Conservation (phyloP, 2,888 invertebrate species). For the Phyllotreta striolata region DNA sequence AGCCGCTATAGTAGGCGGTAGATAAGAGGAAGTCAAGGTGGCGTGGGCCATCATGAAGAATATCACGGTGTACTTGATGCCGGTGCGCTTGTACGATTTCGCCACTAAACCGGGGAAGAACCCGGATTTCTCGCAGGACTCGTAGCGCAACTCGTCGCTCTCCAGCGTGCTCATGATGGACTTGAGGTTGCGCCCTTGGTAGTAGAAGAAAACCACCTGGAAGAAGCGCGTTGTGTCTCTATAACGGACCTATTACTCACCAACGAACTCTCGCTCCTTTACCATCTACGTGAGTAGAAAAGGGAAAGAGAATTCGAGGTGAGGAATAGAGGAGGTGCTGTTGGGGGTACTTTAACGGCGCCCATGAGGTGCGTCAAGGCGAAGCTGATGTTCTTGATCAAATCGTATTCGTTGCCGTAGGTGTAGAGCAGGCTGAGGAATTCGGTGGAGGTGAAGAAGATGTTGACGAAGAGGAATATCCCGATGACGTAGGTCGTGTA, state of each 20-base stretch:
- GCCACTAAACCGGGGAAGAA: conserved; percentile 48
- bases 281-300: no score
- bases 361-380: conserved; percentile 55
- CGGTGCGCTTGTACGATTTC: conserved; percentile 46
- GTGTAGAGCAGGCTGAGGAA: conserved; percentile 52
- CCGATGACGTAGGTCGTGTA: conserved; percentile 49
- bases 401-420: conserved; percentile 46
- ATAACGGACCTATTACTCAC: no score
- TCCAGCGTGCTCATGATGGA: conserved; percentile 49
- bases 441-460: conserved; percentile 53
- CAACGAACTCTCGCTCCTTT: no score
- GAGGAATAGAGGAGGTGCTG: neutral
- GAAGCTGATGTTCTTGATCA: conserved; percentile 56
- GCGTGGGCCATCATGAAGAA: conserved; percentile 52
- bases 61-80: conserved; percentile 49
- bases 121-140: conserved; percentile 36
- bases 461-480: conserved; percentile 52
- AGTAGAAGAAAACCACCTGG: conserved; percentile 50
- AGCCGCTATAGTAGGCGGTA: conserved; percentile 49
- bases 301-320: neutral
- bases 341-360: conserved; percentile 48
- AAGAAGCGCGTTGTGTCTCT: no score
- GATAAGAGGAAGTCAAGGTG: conserved; percentile 51
- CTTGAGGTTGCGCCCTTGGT: conserved; percentile 42
- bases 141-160: conserved; percentile 48